phyloP scores from a whole-genome alignment of 2,113 vertebrate genomes.

The Gambusia affinis region DNA sequence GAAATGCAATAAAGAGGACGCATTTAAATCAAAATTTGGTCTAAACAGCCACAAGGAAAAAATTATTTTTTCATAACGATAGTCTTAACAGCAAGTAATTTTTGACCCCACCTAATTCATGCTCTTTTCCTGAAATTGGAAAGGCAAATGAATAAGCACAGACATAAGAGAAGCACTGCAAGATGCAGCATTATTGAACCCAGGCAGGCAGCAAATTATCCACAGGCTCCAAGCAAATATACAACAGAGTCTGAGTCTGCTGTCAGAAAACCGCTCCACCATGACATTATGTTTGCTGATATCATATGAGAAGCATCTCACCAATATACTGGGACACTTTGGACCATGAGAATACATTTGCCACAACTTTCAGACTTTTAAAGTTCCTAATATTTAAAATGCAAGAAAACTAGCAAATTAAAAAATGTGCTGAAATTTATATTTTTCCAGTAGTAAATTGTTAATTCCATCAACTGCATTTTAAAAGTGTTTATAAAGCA shows the following conservation, averaged over 20 bases:
- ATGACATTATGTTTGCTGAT: slow-evolving; percentile 34
- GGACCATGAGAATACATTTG: slow-evolving; percentile 21
- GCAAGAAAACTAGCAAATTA: neutral
- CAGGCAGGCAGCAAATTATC: slow-evolving; percentile 49
- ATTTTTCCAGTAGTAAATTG: neutral
- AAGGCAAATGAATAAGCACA: slow-evolving; percentile 3
- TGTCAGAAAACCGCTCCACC: slow-evolving; percentile 28
- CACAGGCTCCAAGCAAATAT: slow-evolving; percentile 42
- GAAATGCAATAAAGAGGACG: neutral
- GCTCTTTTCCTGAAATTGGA: slow-evolving; percentile 29
- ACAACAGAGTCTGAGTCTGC: slow-evolving; percentile 27
- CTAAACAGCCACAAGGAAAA: neutral
- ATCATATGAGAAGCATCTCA: slow-evolving; percentile 24
- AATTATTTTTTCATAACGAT: neutral
- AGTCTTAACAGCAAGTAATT: slow-evolving; percentile 6
- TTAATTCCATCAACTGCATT: slow-evolving; percentile 2
- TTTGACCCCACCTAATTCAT: slow-evolving; percentile 36
- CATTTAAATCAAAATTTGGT: slow-evolving; percentile 11
- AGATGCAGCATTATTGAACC: slow-evolving; percentile 29
- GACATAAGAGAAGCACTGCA: neutral
- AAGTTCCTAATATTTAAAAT: slow-evolving; percentile 19
- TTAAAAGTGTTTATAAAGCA: neutral
- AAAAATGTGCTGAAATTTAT: neutral
- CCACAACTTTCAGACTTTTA: slow-evolving; percentile 22
- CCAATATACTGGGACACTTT: slow-evolving; percentile 3